Evolutionary conservation across 2,797 vertebrate species (phyloP), one percentile per base, ranked within the genome.

Genomic region (Trachops cirrhosus): DNA sequence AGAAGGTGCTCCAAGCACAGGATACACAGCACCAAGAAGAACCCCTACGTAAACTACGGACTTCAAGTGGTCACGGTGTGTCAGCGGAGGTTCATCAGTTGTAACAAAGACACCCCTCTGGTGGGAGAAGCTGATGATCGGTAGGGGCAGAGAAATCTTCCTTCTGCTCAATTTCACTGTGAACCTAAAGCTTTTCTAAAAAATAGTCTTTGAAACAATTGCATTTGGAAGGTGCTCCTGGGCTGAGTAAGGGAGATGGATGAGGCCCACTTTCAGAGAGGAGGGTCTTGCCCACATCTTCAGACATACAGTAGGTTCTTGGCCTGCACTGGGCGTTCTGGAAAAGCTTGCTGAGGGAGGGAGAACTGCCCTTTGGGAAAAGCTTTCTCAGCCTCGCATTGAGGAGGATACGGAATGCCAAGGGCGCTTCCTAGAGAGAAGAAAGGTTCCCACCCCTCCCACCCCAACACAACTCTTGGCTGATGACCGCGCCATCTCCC

Each of bases 11-110:
- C 87, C 29, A 0, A 0, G 62, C 21, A 29, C 50, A 67, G 15
- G 41, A n/a, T 0, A 2, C 2, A 26, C 21, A 4, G 0, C 34
- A 19, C 54, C 29, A 15, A n/a, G 57, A 41, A 50, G 12, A 32
- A 64, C 9, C 37, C 29, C 37, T 3, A 3, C 0, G 6, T 52
- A 19, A 50, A 3, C n/a, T 2, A 5, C 3, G 34, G 44, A 19
- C 37, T n/a, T n/a, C 0, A 4, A 9, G 62, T 11, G 70, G 9
- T 8, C 6, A 12, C 6, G 22, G 4, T n/a, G 29, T 29, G 46
- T 52, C 21, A 0, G 1, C 9, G 37, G 1, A 44, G 44, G 9
- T 24, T 41, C 57, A 29, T 39, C 15, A 26, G 19, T 11, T 8
- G 18, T n/a, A 4, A 68, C 74, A 50, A 29, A 48, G 2, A 16